Base-by-base conservation (phyloP, 2,888 invertebrate genomes). In the Rhodophaea formosa region DNA sequence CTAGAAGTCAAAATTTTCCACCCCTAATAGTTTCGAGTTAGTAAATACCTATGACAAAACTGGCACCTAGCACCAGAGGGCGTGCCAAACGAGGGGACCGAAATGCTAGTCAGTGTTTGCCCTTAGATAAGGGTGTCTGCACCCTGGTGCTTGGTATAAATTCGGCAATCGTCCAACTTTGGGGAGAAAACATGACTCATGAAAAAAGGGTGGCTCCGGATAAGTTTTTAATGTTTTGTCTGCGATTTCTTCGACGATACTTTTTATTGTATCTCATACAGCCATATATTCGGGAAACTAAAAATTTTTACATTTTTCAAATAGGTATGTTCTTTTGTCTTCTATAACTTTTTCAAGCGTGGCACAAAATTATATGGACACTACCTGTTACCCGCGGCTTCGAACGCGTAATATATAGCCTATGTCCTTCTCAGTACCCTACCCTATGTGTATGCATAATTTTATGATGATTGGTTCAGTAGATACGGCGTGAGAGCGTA, bases 91-190 rank as follows among this genome's bases (percentile, higher is more conserved):
- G 51, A 51, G 51, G 51, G 35, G 51, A 35, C 29, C 35, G 51
- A 35, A 51, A 51, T 16, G 35, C 32, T 32, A 51, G 51, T 32
- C 51, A 16, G 35, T 47, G 46, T 51, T 51, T 51, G 32, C 51
- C 51, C 51, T 51, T 51, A 51, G 51, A 51, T 51, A 51, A 51
- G 51, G 51, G 51, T 51, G 51, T 35, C 51, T 51, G 8, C 51
- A 7, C 8, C 51, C 8, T 6, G 32, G 51, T 35, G 32, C 32
- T n/a, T 32, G 8, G 32, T 35, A 51, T 35, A 51, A 51, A 51
- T 51, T 51, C 51, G 51, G 51, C 51, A 51, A 51, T 16, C 51
- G 32, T 51, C 51, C 51, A 35, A 51, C 32, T 35, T 6, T 32
- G 8, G 51, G 51, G 35, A 39, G 35, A 51, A 5, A 35, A 35